These are phyloP conservation scores for Pachyrhynchus sulphureomaculatus DNA, from an alignment of 1,140 invertebrate genomes.

Conservation along the genomic window DNA sequence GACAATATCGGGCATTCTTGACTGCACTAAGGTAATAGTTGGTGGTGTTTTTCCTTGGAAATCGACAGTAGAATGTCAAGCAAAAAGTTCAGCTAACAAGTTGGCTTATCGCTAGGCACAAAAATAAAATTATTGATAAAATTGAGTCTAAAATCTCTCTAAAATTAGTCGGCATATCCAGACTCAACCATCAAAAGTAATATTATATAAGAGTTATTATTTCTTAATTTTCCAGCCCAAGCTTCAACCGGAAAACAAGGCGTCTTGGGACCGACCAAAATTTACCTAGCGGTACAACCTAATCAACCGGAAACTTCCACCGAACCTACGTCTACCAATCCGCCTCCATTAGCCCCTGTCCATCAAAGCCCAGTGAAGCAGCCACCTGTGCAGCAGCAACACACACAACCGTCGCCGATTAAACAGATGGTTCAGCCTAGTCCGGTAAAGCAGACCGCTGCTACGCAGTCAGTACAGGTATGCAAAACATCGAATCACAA, in stretches of 20 bases:
- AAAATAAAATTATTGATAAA: too few relatives aligned
- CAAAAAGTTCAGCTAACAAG: too few relatives aligned
- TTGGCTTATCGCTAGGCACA: too few relatives aligned
- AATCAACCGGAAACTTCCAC: slow-evolving; percentile 33
- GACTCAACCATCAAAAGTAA: too few relatives aligned
- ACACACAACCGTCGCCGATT: background rate
- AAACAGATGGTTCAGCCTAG: slow-evolving; percentile 9
- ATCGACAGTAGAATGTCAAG: too few relatives aligned
- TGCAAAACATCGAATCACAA: slow-evolving; percentile 42
- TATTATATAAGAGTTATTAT: too few relatives aligned
- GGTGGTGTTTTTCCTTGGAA: too few relatives aligned
- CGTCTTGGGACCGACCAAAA: slow-evolving; percentile 79
- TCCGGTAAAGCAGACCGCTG: slow-evolving; percentile 10
- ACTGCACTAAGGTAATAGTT: too few relatives aligned
- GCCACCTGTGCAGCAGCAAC: background rate
- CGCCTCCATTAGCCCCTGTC: slow-evolving; percentile 55
- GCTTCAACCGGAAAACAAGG: slow-evolving; percentile 78
- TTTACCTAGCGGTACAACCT: slow-evolving; percentile 80
- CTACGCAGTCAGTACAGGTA: slow-evolving; percentile 46
- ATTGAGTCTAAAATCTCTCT: too few relatives aligned
- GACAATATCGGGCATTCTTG: too few relatives aligned
- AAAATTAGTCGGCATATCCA: too few relatives aligned
- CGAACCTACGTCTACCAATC: slow-evolving; percentile 44
- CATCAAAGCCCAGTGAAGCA: slow-evolving; percentile 42
- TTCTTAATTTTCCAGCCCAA: slow-evolving; percentile 62